These are phyloP conservation scores for Eulemur mongoz DNA, from an alignment of 2,797 vertebrate genomes.

Conservation along the genomic window DNA sequence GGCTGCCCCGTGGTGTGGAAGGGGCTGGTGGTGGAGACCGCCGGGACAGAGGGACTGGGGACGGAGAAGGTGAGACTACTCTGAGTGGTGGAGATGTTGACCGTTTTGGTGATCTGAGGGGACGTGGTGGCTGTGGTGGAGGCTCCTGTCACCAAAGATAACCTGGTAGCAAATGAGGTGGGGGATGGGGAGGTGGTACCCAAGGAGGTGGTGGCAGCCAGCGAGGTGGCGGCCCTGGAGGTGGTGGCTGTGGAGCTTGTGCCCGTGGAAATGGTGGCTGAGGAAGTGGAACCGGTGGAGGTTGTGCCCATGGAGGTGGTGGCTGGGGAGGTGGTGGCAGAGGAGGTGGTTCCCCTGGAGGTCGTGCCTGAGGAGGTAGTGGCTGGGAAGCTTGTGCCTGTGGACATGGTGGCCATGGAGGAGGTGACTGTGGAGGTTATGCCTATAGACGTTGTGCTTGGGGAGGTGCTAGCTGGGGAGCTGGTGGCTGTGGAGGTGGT, in stretches of 20 bases:
- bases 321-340: background rate
- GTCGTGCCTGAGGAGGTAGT: too few species aligned
- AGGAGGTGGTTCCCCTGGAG: too few species aligned
- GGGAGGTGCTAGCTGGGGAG: too few species aligned
- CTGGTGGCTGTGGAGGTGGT: too few species aligned
- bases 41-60: background rate
- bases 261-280: fast-evolving
- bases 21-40: background rate
- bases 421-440: too few species aligned
- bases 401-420: too few species aligned
- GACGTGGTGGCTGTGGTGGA: background rate
- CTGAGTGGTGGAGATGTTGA: background rate
- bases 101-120: fast-evolving
- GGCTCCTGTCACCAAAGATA: background rate
- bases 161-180: background rate
- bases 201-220: background rate
- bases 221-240: background rate
- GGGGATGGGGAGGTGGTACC: too few species aligned
- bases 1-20: background rate
- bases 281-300: background rate
- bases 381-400: too few species aligned
- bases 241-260: fast-evolving
- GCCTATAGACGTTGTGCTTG: too few species aligned
- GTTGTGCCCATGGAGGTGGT: fast-evolving
- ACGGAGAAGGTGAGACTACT: background rate